Conservation (phyloP, 2,888 invertebrate species). For the Hyalella azteca region DNA sequence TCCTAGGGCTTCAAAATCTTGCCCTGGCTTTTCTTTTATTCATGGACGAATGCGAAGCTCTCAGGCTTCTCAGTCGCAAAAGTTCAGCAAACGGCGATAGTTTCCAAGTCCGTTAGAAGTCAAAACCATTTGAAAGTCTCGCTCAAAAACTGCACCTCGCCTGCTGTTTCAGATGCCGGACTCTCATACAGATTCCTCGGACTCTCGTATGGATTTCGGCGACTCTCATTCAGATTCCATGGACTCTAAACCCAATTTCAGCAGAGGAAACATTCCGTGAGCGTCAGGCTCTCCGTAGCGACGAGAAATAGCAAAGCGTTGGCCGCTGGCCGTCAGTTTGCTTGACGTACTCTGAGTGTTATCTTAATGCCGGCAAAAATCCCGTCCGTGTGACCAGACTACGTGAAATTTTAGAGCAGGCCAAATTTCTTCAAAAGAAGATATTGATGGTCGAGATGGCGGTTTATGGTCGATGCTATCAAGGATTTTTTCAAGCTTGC, state of each 20-base stretch:
- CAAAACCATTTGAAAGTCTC: conserved; percentile 19
- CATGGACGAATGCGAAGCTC: neutral
- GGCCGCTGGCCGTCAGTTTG: too few relatives aligned
- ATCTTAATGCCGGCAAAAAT: too few relatives aligned
- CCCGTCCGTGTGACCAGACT: too few relatives aligned
- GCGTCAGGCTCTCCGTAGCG: neutral
- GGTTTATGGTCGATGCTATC: too few relatives aligned
- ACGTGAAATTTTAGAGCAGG: too few relatives aligned
- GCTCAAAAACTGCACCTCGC: neutral
- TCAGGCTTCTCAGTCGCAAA: neutral
- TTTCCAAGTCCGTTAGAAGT: conserved; percentile 24
- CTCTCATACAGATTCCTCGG: conserved; percentile 9
- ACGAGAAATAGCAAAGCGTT: too few relatives aligned
- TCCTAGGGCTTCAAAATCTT: neutral
- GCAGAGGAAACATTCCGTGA: neutral
- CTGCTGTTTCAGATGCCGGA: neutral
- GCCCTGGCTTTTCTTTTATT: conserved; percentile 20
- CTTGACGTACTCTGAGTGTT: too few relatives aligned
- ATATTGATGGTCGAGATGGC: too few relatives aligned
- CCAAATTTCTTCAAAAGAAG: too few relatives aligned
- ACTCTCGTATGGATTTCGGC: too few relatives aligned
- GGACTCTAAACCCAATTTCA: neutral
- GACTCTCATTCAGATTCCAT: neutral
- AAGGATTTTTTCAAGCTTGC: too few relatives aligned
- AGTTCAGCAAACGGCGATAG: neutral